Conservation (phyloP, 2,888 invertebrate genomes). For the Rhamnusium bicolor region DNA sequence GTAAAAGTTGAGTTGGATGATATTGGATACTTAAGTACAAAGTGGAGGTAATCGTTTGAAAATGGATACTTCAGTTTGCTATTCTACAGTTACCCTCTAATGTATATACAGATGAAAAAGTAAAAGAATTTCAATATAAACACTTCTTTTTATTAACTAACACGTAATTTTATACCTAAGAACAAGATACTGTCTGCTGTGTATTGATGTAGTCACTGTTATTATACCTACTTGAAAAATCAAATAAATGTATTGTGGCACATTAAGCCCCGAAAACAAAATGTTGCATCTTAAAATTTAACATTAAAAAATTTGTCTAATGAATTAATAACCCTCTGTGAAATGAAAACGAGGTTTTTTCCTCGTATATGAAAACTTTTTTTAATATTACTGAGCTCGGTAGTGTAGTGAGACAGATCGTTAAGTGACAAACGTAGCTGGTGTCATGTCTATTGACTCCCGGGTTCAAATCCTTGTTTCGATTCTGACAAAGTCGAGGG, state of each 20-base stretch:
- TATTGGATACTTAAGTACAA: conserved; percentile 39
- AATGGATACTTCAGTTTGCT: conserved; percentile 49
- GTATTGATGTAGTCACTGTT: background rate
- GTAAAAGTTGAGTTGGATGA: background rate
- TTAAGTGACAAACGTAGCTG: too few relatives aligned
- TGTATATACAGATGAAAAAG: conserved; percentile 43
- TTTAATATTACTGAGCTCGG: too few relatives aligned
- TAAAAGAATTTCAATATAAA: conserved; percentile 53
- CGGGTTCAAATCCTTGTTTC: too few relatives aligned
- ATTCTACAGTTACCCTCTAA: conserved; percentile 41
- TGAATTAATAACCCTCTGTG: too few relatives aligned
- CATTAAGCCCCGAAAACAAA: too few relatives aligned
- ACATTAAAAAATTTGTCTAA: too few relatives aligned
- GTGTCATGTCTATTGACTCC: too few relatives aligned
- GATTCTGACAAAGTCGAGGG: too few relatives aligned
- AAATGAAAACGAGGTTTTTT: too few relatives aligned
- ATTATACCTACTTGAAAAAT: background rate
- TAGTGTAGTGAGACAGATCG: too few relatives aligned
- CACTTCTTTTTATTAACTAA: conserved; percentile 43
- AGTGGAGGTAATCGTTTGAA: conserved; percentile 50
- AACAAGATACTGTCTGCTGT: background rate
- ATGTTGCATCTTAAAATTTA: too few relatives aligned
- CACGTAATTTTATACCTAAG: conserved; percentile 15
- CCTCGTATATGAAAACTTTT: too few relatives aligned
- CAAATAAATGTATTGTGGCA: background rate